phyloP scores from a whole-genome alignment of 2,888 invertebrate genomes.

The Stenolophus ochropezus region DNA sequence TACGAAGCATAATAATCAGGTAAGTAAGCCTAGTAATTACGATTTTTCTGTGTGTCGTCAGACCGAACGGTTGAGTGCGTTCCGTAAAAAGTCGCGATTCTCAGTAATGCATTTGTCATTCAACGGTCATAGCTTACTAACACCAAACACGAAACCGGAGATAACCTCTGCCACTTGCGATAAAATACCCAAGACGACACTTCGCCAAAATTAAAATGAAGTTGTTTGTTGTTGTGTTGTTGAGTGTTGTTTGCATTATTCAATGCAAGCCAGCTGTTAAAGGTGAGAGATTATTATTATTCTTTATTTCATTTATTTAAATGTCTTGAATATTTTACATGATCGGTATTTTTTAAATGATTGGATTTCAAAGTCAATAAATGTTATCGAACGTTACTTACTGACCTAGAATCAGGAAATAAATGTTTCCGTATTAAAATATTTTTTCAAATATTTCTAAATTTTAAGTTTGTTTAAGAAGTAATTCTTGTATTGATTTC shows the following conservation, averaged over 20 bases:
- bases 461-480: too few relatives aligned
- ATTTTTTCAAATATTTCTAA: too few relatives aligned
- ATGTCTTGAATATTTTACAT: too few relatives aligned
- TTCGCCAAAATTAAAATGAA: slow-evolving; percentile 6
- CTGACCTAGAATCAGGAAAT: too few relatives aligned
- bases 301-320: background rate
- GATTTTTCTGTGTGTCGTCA: background rate
- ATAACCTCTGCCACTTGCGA: slow-evolving; percentile 20
- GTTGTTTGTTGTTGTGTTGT: background rate
- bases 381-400: too few relatives aligned
- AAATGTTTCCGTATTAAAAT: too few relatives aligned
- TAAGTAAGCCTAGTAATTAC: background rate
- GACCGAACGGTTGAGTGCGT: slow-evolving; percentile 13
- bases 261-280: background rate
- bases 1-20: background rate
- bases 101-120: slow-evolving; percentile 37
- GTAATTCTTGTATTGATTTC: too few relatives aligned
- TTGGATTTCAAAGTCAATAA: too few relatives aligned
- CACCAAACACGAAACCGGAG: background rate
- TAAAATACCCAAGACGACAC: background rate
- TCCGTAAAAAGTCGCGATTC: background rate
- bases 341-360: too few relatives aligned
- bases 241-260: background rate
- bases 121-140: background rate
- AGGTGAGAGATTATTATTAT: slow-evolving; percentile 2